phyloP scores from a whole-genome alignment of 2,888 invertebrate genomes.

The Mythimna lalbum region DNA sequence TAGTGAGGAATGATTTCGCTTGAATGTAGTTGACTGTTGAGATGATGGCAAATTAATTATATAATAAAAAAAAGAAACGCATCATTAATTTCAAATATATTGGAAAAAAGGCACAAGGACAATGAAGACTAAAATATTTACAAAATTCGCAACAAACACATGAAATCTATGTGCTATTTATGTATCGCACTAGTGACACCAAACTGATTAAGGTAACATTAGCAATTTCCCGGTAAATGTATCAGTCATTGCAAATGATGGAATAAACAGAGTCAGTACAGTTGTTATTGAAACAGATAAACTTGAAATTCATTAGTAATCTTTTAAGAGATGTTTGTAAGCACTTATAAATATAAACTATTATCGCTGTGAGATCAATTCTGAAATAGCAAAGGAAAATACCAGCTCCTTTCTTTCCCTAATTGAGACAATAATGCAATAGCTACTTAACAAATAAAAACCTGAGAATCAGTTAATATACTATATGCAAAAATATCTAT shows the following conservation, averaged over 20 bases:
- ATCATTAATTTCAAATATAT: background rate
- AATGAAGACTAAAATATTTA: constrained; percentile 2
- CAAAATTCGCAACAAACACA: background rate
- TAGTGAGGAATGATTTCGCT: background rate
- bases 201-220: background rate
- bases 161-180: background rate
- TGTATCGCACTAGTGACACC: background rate
- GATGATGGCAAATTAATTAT: background rate
- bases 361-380: background rate
- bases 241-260: background rate
- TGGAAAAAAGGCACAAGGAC: background rate
- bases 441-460: background rate
- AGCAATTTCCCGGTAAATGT: constrained; percentile 12
- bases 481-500: background rate
- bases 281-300: background rate
- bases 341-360: background rate
- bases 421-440: background rate
- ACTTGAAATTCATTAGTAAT: background rate
- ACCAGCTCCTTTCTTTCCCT: background rate
- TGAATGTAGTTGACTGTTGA: background rate
- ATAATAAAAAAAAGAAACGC: background rate
- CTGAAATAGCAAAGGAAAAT: background rate
- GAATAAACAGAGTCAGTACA: constrained; percentile 1
- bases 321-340: background rate
- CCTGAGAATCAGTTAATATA: no score